Evolutionary conservation across 2,113 vertebrate genomes (phyloP).

Genomic region (Lynx canadensis): DNA sequence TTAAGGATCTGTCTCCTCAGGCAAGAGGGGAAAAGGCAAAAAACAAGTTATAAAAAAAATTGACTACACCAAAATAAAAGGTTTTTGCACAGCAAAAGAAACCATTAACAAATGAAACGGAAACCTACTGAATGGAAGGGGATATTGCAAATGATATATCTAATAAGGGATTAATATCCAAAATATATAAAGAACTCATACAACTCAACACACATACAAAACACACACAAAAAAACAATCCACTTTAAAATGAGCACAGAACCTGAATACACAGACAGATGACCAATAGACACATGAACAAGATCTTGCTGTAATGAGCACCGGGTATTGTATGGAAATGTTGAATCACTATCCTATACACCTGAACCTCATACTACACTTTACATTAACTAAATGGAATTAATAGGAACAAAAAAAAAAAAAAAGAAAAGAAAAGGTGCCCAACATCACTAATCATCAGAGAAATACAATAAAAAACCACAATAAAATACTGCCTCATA

Average conservation of each 20-base stretch:
- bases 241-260: background rate
- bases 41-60: background rate
- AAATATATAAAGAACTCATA: background rate
- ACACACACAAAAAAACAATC: background rate
- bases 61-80: background rate
- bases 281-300: background rate
- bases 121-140: background rate
- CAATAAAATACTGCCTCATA: background rate
- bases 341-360: background rate
- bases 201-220: background rate
- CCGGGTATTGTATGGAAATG: background rate
- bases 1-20: background rate
- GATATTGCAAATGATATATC: background rate
- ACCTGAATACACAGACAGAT: background rate
- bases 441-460: background rate
- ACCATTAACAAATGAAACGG: background rate
- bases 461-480: background rate
- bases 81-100: background rate
- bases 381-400: background rate
- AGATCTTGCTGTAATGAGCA: background rate
- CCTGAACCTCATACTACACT: background rate
- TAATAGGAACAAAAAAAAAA: background rate
- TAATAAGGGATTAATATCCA: background rate
- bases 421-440: background rate
- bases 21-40: background rate